Conservation (phyloP, 1,140 invertebrate species). For the Formica selysi region DNA sequence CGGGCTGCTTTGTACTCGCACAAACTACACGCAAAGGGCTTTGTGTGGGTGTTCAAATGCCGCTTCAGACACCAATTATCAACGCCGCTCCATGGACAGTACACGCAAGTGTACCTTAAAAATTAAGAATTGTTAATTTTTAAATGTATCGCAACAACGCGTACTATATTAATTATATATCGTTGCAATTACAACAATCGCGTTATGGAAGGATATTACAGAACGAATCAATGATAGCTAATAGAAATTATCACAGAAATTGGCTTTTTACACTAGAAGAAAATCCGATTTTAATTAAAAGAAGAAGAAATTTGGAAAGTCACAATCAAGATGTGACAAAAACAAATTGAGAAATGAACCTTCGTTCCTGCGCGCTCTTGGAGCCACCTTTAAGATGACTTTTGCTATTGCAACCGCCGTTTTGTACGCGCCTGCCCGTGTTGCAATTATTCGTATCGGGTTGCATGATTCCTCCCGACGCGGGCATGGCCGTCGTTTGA, state of each 20-base stretch:
- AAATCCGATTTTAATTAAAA: too few species aligned
- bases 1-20: conserved; percentile 97
- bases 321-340: too few species aligned
- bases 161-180: neutral
- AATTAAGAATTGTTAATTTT: neutral
- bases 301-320: too few species aligned
- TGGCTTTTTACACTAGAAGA: too few species aligned
- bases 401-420: conserved; percentile 84
- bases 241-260: too few species aligned
- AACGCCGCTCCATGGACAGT: conserved; percentile 96
- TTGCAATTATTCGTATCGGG: conserved; percentile 72
- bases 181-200: too few species aligned
- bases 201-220: too few species aligned
- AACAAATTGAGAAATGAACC: conserved; percentile 67
- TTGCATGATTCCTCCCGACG: conserved; percentile 76
- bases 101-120: conserved; percentile 92
- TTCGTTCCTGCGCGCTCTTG: conserved; percentile 82
- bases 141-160: too few species aligned
- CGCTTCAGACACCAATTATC: conserved; percentile 97
- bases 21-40: conserved; percentile 94
- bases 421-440: conserved; percentile 77
- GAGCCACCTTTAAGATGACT: conserved; percentile 82
- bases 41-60: conserved; percentile 96
- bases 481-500: conserved; percentile 77
- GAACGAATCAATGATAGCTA: too few species aligned